These are phyloP conservation scores for Minunthozetes semirufus DNA, from an alignment of 2,888 invertebrate genomes.

Conservation along the genomic window DNA sequence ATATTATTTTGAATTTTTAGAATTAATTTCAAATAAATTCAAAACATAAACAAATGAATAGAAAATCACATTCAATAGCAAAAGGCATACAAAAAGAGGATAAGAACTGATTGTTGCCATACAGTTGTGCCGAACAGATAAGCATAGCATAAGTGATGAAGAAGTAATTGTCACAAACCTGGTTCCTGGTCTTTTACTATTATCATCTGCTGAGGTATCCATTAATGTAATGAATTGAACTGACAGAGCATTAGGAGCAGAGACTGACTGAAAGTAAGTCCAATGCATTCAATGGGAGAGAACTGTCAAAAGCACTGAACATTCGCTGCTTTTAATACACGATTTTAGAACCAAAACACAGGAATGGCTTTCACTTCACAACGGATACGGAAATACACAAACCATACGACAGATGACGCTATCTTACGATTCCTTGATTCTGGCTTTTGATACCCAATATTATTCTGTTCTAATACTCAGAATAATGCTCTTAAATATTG, in stretches of 20 bases:
- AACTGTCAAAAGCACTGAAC: background rate
- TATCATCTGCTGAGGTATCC: slow-evolving; percentile 24
- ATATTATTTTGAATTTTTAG: too few species aligned
- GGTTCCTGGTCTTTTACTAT: slow-evolving; percentile 21
- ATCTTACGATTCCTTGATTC: background rate
- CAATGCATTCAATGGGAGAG: background rate
- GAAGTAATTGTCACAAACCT: background rate
- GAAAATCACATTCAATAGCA: too few species aligned
- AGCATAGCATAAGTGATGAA: background rate
- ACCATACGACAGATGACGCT: slow-evolving; percentile 9
- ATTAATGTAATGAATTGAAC: background rate
- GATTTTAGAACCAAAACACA: background rate
- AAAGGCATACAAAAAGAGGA: too few species aligned
- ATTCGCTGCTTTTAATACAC: background rate
- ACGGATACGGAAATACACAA: slow-evolving; percentile 3
- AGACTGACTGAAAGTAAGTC: background rate
- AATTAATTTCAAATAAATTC: too few species aligned
- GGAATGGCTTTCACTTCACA: slow-evolving; percentile 14
- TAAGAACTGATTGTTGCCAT: too few species aligned
- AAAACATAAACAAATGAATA: too few species aligned
- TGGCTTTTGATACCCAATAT: background rate
- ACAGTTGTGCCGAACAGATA: background rate
- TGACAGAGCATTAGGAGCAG: background rate
- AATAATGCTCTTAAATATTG: too few species aligned
- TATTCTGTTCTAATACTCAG: too few species aligned